Conservation (phyloP, 2,797 vertebrate genomes). For the Micropoecilia bifurca region DNA sequence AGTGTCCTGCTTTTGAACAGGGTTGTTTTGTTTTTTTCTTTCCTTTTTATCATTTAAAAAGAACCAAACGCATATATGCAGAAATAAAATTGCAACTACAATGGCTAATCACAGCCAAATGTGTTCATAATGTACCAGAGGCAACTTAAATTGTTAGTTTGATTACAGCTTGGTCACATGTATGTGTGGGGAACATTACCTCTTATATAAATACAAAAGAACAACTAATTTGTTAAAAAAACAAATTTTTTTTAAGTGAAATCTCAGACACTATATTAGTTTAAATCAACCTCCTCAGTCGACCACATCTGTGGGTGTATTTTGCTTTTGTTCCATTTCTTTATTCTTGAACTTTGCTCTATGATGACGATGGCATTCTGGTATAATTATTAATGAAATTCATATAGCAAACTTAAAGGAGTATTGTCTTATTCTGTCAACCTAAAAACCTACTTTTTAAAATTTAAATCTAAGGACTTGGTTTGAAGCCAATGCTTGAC, state of each 20-base stretch:
- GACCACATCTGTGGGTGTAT: neutral
- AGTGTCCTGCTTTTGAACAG: neutral
- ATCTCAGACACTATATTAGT: neutral
- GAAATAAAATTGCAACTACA: neutral
- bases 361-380: slow-evolving; percentile 39
- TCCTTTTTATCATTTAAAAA: neutral
- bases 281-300: neutral
- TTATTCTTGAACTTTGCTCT: neutral
- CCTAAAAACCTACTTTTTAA: neutral
- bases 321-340: neutral
- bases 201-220: neutral
- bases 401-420: neutral
- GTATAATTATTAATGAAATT: neutral
- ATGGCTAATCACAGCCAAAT: neutral
- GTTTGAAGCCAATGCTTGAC: neutral
- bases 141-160: neutral
- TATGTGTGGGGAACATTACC: neutral
- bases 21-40: neutral
- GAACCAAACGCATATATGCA: neutral
- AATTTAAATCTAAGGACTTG: neutral
- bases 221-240: neutral
- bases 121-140: neutral
- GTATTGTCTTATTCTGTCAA: neutral
- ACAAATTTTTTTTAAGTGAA: neutral
- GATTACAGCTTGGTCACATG: neutral